Evolutionary conservation across 2,113 vertebrate species (phyloP).

Genomic region (Lagopus leucura): DNA sequence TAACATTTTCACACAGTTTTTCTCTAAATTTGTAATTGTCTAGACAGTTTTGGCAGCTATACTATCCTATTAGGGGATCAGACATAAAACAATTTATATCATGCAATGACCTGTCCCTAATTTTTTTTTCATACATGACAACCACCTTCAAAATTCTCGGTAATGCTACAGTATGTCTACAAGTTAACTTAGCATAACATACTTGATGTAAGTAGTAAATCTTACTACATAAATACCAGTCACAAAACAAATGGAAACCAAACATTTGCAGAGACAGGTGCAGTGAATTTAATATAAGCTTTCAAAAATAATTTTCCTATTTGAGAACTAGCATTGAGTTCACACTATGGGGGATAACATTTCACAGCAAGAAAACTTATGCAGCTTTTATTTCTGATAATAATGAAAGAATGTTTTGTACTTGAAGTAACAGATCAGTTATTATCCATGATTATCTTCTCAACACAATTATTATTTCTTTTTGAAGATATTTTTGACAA

Average conservation of each 20-base stretch:
- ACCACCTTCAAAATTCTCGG: not conserved
- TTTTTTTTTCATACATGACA: not conserved
- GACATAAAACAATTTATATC: not conserved
- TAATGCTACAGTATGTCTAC: not conserved
- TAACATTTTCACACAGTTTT: not conserved
- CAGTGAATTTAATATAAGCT: not conserved
- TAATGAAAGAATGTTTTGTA: not conserved
- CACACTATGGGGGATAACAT: not conserved
- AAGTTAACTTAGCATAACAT: not conserved
- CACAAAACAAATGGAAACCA: not conserved
- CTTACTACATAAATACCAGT: not conserved
- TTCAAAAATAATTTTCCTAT: not conserved
- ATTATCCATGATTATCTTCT: not conserved
- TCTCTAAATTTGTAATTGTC: not conserved
- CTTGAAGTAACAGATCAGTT: not conserved
- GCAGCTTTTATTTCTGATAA: not conserved
- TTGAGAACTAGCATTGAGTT: not conserved
- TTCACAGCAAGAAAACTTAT: not conserved
- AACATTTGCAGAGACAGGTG: not conserved
- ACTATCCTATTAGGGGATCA: not conserved
- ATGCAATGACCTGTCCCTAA: not conserved
- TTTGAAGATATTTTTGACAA: not conserved
- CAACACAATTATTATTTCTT: not conserved
- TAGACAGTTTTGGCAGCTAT: not conserved
- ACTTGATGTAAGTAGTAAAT: not conserved